Base-by-base conservation (phyloP, 1,140 invertebrate genomes). In the Notospermus geniculatus region DNA sequence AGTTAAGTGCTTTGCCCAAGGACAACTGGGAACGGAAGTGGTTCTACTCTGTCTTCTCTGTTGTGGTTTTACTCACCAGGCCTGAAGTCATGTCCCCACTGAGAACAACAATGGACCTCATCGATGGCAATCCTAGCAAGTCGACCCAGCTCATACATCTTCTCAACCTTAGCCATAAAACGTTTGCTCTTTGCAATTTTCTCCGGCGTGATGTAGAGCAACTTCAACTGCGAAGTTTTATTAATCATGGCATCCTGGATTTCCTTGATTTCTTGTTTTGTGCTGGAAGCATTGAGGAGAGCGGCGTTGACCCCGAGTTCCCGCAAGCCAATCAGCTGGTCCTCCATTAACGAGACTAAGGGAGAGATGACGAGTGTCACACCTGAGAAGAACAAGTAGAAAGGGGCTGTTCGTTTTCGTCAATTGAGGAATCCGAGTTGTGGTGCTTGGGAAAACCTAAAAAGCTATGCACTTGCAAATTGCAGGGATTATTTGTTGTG, bases 71-170 rank as follows among this genome's bases (percentile, higher is more conserved):
- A n/a, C 60, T 62, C 63, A 85, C 83, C 83, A 76, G 84, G 84
- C 64, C 87, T 80, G 74, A 98, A 97, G 81, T 97, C 94, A 83
- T 98, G 93, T 9, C 95, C 94, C 93, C 93, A 97, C 68, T 93
- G 90, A 19, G 92, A 94, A 72, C 91, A 92, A 73, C 94, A 97
- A 73, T 98, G 94, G 0, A 95, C 92, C 80, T 98, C 94, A 80
- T 97, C 95, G 66, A 98, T 93, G 0, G 93, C 93, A 72, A 97
- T 86, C 61, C 90, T 79, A 23, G 74, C 69, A 60, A 97, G 83
- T 63, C 86, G 83, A 9, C 87, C 88, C 57, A 88, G 76, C 67
- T 87, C 81, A 73, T 90, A 88, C 68, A 90, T 88, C 72, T 93
- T 92, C 76, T 95, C 90, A 29, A 97, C 79, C 70, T 90, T 89